Evolutionary conservation across 2,888 invertebrate genomes (phyloP).

Genomic region (Drosophila antonietae): DNA sequence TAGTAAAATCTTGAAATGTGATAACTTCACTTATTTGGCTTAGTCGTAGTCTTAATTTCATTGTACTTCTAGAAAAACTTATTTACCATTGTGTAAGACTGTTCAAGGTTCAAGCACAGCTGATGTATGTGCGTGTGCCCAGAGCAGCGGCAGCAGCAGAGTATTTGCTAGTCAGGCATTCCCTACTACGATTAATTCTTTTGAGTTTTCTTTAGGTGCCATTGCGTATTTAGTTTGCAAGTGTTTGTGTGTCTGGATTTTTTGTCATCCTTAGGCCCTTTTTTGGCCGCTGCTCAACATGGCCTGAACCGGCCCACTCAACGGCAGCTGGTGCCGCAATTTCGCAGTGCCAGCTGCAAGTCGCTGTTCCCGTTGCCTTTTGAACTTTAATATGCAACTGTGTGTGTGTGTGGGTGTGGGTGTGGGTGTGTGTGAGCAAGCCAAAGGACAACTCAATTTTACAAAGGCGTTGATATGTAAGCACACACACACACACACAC

Average conservation of each 20-base stretch:
- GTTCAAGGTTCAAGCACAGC: neutral
- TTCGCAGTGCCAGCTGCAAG: slow-evolving; percentile 48
- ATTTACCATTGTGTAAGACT: neutral
- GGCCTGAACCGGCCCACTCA: slow-evolving; percentile 51
- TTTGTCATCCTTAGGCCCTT: slow-evolving; percentile 62
- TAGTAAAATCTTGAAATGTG: neutral
- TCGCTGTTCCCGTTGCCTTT: slow-evolving; percentile 30
- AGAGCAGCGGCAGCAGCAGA: neutral
- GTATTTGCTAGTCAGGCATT: slow-evolving; percentile 2
- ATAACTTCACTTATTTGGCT: neutral
- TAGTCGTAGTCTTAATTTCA: neutral
- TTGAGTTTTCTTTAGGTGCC: slow-evolving; percentile 16
- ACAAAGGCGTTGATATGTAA: slow-evolving; percentile 54
- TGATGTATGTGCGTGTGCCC: too few species aligned
- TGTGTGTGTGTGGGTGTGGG: neutral
- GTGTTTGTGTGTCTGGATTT: slow-evolving; percentile 22
- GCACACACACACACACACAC: slow-evolving; percentile 8
- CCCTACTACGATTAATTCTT: neutral
- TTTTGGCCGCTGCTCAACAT: slow-evolving; percentile 57
- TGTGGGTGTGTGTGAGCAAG: slow-evolving; percentile 11
- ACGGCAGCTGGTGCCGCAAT: slow-evolving; percentile 43
- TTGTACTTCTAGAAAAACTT: neutral
- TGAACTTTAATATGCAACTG: slow-evolving; percentile 40
- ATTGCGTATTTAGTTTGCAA: slow-evolving; percentile 23
- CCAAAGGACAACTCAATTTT: slow-evolving; percentile 39